Base-by-base conservation (phyloP, 2,888 invertebrate species). In the Unio delphinus region DNA sequence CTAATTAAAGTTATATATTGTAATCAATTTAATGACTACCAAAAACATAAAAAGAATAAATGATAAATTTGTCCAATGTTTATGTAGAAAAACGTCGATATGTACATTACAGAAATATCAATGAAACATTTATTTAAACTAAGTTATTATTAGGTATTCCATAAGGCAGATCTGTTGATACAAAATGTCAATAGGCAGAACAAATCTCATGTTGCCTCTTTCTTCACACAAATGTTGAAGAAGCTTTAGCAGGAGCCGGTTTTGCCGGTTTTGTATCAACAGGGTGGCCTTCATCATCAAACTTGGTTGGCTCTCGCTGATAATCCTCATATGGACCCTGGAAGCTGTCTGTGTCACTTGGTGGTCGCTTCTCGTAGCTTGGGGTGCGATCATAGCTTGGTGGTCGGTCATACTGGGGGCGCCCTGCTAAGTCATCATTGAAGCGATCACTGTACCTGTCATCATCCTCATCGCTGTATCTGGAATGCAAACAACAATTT, bases 231-330 rank as follows among this genome's bases (percentile, higher is more conserved):
- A 64, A 64, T 1, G 64, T 55, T 6, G 64, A 64, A 20, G 55
- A 15, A 5, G 55, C 56, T 7, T 55, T 59, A 15, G 55, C 64
- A 18, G 65, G 65, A 6, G 54, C 54, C 7, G 54, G n/a, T 55
- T 54, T 63, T 3, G 54, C 54, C 7, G 54, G n/a, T 55, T 54
- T 63, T 3, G 59, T 60, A 34, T 76, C 73, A 15, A 75, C 67
- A 0, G 83, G 85, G 23, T 67, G 68, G 7, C 85, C 85, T 58
- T 80, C 74, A 6, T 65, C 68, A 61, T 85, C 85, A 77, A 85
- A 85, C 69, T 82, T 83, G 65, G 68, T 67, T 26, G 85, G 81
- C 61, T 85, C 83, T 11, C 70, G 65, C 18, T 67, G 61, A 45
- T 81, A 76, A 7, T 75, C 75, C 26, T 74, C 69, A 54, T 45